phyloP scores from a whole-genome alignment of 2,797 vertebrate genomes.

The Microchirus variegatus region DNA sequence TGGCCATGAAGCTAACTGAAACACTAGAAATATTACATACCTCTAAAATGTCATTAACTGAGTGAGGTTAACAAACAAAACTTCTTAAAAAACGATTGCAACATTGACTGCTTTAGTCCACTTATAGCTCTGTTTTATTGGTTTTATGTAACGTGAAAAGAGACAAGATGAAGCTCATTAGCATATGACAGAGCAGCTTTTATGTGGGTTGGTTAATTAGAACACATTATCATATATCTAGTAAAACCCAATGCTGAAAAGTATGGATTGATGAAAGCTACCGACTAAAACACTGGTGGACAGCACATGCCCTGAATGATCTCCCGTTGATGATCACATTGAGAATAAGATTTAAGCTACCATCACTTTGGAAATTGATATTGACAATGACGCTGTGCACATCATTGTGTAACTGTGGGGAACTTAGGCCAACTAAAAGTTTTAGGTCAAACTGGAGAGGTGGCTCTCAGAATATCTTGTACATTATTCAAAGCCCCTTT shows the following conservation, averaged over 20 bases:
- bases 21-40: background rate
- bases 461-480: slow-evolving; percentile 24
- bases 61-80: background rate
- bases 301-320: background rate
- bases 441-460: background rate
- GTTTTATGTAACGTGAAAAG: slow-evolving; percentile 17
- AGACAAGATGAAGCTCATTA: slow-evolving; percentile 22
- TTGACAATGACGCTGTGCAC: background rate
- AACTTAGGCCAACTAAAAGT: background rate
- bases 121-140: slow-evolving; percentile 2
- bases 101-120: slow-evolving; percentile 7
- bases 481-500: slow-evolving; percentile 38
- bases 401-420: background rate
- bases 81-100: slow-evolving; percentile 11
- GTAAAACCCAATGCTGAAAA: slow-evolving; percentile 24
- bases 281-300: background rate
- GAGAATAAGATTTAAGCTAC: background rate
- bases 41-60: slow-evolving; percentile 1
- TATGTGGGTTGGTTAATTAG: slow-evolving; percentile 38
- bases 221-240: slow-evolving; percentile 38
- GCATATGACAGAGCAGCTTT: slow-evolving; percentile 31
- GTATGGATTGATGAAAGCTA: slow-evolving; percentile 27
- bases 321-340: background rate
- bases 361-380: background rate
- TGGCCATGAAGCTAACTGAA: slow-evolving; percentile 10